Conservation (phyloP, 2,888 invertebrate genomes). For the Mythimna pallens region DNA sequence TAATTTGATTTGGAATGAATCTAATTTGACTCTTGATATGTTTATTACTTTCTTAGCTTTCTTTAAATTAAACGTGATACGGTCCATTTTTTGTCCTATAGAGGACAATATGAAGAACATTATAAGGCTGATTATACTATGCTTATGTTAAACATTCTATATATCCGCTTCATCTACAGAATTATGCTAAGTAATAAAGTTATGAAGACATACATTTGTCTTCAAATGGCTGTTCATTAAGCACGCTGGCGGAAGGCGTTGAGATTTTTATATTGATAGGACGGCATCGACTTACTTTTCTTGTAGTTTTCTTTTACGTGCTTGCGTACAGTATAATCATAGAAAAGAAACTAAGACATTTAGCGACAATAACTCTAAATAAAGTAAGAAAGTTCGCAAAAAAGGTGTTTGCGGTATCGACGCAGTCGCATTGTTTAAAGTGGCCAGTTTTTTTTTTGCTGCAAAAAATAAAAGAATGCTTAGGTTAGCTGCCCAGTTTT, state of each 20-base stretch:
- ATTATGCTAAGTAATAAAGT: conserved; percentile 21
- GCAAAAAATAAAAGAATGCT: conserved; percentile 66
- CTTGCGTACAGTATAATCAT: conserved; percentile 60
- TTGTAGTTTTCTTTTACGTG: conserved; percentile 62
- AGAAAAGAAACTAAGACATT: conserved; percentile 65
- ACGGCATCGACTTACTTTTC: conserved; percentile 39
- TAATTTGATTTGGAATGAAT: conserved; percentile 36
- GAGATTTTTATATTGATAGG: conserved; percentile 49
- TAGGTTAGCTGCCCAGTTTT: conserved; percentile 46
- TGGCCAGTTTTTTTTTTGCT: conserved; percentile 50
- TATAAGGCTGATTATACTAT: neutral
- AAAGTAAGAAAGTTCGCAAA: conserved; percentile 77
- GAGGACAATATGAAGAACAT: too few relatives aligned
- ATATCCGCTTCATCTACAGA: conserved; percentile 4
- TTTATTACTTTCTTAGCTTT: conserved; percentile 29
- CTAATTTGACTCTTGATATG: conserved; percentile 35
- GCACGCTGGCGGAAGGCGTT: conserved; percentile 21
- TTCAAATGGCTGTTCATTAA: conserved; percentile 33
- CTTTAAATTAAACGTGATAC: neutral
- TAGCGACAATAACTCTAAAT: conserved; percentile 68
- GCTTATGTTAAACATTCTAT: neutral
- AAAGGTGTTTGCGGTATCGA: conserved; percentile 74
- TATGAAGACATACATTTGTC: conserved; percentile 17
- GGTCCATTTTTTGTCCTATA: too few relatives aligned
- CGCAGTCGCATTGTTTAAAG: conserved; percentile 75